These are phyloP conservation scores for Carcina quercana DNA, from an alignment of 2,888 invertebrate genomes.

Conservation along the genomic window DNA sequence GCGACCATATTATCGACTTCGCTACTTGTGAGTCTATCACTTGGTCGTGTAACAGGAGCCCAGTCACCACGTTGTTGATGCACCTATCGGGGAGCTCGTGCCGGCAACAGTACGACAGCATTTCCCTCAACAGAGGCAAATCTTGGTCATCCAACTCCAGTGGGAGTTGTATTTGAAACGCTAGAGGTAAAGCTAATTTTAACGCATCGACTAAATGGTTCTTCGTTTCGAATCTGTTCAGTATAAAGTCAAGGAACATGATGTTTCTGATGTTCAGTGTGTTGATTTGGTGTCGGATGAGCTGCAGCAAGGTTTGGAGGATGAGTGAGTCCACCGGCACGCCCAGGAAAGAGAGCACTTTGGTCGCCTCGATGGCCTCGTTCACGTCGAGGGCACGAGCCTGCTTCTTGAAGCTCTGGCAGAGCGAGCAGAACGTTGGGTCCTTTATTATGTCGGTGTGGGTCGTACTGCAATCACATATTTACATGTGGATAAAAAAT, in stretches of 20 bases:
- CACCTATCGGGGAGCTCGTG: slow-evolving; percentile 65
- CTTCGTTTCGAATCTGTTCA: slow-evolving; percentile 60
- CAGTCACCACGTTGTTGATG: slow-evolving; percentile 68
- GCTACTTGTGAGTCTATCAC: slow-evolving; percentile 56
- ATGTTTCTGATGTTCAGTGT: slow-evolving; percentile 74
- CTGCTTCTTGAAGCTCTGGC: slow-evolving; percentile 69
- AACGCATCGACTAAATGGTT: slow-evolving; percentile 78
- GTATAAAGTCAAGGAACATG: slow-evolving; percentile 75
- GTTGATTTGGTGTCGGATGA: slow-evolving; percentile 77
- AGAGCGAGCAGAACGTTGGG: slow-evolving; percentile 74
- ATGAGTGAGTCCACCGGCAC: slow-evolving; percentile 75
- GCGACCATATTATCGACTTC: slow-evolving; percentile 71
- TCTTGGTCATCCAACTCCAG: slow-evolving; percentile 74
- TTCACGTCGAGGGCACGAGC: slow-evolving; percentile 65
- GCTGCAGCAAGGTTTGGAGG: slow-evolving; percentile 76
- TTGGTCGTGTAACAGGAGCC: slow-evolving; percentile 57
- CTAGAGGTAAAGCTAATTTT: slow-evolving; percentile 77
- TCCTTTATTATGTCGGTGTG: slow-evolving; percentile 62
- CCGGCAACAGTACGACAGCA: slow-evolving; percentile 67
- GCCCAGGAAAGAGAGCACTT: slow-evolving; percentile 72
- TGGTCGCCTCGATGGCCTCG: slow-evolving; percentile 75
- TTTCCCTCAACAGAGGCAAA: slow-evolving; percentile 61
- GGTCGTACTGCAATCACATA: slow-evolving; percentile 26
- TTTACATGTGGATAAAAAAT: neutral
- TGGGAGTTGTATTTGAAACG: slow-evolving; percentile 77